Conservation (phyloP, 2,888 invertebrate genomes). For the Zaprionus bogoriensis region DNA sequence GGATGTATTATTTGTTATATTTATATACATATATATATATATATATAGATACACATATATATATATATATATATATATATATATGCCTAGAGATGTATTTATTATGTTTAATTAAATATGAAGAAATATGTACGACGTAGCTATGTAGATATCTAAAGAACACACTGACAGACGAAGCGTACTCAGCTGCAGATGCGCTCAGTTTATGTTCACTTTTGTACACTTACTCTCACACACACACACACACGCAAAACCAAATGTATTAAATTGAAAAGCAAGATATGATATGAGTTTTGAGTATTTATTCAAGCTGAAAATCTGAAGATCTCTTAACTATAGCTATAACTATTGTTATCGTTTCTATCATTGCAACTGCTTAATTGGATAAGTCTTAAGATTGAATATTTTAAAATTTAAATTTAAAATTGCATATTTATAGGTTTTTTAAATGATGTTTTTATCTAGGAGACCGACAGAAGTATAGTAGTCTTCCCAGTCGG, state of each 20-base stretch:
- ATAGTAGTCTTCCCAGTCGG: too few species aligned
- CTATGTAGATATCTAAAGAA: slow-evolving; percentile 65
- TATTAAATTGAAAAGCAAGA: slow-evolving; percentile 62
- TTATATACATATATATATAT: slow-evolving; percentile 31
- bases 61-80: slow-evolving; percentile 37
- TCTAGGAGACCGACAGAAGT: too few species aligned
- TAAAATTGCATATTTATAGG: too few species aligned
- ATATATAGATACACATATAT: slow-evolving; percentile 53
- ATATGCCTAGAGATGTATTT: slow-evolving; percentile 65
- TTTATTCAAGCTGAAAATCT: slow-evolving; percentile 1
- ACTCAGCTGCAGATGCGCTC: slow-evolving; percentile 35
- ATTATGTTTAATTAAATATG: slow-evolving; percentile 68
- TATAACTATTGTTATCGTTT: too few species aligned
- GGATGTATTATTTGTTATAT: slow-evolving; percentile 73
- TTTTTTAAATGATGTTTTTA: too few species aligned
- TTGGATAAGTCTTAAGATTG: too few species aligned
- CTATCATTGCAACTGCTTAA: too few species aligned
- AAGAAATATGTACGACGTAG: slow-evolving; percentile 65
- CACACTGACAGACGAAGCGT: slow-evolving; percentile 20
- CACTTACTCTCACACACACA: slow-evolving; percentile 23
- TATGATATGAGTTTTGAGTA: slow-evolving; percentile 10
- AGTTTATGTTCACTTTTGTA: slow-evolving; percentile 68
- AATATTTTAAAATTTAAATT: too few species aligned
- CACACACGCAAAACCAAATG: slow-evolving; percentile 64
- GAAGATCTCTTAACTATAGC: neutral